Conservation (phyloP, 1,140 invertebrate species). For the Papilio xuthus region DNA sequence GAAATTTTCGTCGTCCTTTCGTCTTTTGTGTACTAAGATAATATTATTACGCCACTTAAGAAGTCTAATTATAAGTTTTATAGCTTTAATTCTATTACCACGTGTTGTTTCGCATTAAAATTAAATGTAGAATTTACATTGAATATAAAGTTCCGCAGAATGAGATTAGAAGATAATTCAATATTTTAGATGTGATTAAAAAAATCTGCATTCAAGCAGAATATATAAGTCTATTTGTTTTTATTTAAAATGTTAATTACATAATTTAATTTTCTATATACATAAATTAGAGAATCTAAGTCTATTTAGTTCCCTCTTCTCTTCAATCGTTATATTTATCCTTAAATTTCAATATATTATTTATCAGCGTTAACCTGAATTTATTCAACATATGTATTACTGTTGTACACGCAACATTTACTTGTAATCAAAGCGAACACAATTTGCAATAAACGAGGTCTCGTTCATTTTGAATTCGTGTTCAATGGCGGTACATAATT, state of each 20-base stretch:
- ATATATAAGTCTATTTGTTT: no score
- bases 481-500: constrained; percentile 20
- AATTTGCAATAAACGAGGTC: constrained; percentile 16
- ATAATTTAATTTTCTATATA: background rate
- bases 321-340: background rate
- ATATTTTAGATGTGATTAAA: no score
- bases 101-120: background rate
- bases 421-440: constrained; percentile 17
- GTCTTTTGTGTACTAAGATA: background rate
- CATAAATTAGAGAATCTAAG: background rate
- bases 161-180: background rate
- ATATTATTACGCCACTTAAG: constrained; percentile 3
- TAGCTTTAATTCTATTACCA: background rate
- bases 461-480: constrained; percentile 12
- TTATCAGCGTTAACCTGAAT: background rate
- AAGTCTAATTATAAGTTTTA: constrained; percentile 16
- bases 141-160: background rate
- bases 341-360: background rate
- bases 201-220: no score
- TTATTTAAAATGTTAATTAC: no score
- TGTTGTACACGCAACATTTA: constrained; percentile 11
- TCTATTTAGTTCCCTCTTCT: background rate
- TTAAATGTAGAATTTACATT: background rate
- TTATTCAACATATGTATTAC: background rate
- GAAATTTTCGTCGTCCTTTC: background rate